Evolutionary conservation across 2,113 vertebrate genomes (phyloP).

Genomic region (Ia io): DNA sequence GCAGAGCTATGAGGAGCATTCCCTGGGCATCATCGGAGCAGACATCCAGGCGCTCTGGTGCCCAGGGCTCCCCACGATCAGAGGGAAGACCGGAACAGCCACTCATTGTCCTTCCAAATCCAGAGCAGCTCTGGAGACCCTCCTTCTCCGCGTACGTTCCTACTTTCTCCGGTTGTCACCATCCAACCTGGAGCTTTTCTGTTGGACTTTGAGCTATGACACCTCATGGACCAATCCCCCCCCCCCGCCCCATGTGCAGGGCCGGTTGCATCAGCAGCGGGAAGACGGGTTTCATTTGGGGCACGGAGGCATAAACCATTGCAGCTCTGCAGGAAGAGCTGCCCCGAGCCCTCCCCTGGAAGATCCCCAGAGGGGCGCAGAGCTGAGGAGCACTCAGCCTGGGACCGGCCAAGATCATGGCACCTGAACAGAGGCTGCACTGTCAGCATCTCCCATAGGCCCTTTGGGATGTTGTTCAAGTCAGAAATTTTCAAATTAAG

Average conservation of each 20-base stretch:
- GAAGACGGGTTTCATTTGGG: neutral
- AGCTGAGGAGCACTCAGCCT: neutral
- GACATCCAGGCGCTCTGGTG: neutral
- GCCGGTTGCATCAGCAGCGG: neutral
- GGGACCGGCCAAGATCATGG: neutral
- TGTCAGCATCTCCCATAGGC: neutral
- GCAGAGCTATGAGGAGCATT: neutral
- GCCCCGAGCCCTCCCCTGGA: neutral
- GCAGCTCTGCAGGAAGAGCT: neutral
- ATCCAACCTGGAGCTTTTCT: neutral
- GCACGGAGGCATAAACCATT: neutral
- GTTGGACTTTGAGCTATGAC: neutral
- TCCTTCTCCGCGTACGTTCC: neutral
- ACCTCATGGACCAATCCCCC: neutral
- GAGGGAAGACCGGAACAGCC: neutral
- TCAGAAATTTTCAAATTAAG: neutral
- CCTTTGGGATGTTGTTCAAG: neutral
- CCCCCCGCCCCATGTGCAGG: neutral
- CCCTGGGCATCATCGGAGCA: neutral
- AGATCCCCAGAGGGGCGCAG: neutral
- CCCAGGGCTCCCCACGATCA: rapidly evolving
- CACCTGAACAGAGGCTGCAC: neutral
- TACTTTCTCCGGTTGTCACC: neutral
- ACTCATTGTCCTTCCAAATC: neutral
- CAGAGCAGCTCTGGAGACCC: neutral